phyloP scores from a whole-genome alignment of 2,888 invertebrate genomes.

The Platerodrilus igneus region DNA sequence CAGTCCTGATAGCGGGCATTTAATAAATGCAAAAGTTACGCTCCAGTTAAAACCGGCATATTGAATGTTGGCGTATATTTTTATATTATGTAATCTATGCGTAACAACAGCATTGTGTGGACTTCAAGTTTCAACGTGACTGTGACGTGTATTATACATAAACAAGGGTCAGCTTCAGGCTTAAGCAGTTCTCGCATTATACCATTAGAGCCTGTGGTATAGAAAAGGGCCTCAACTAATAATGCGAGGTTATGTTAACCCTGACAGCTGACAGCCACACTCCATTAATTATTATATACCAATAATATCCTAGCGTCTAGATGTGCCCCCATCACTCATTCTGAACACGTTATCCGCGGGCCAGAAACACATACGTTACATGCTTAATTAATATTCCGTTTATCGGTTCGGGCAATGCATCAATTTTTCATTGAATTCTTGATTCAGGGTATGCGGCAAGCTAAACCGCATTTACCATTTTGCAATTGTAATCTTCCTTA shows the following conservation, averaged over 20 bases:
- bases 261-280: constrained; percentile 34
- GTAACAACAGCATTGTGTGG: constrained; percentile 16
- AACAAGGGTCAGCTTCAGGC: constrained; percentile 19
- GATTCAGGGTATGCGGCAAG: constrained; percentile 13
- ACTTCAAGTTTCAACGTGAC: constrained; percentile 16
- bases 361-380: constrained; percentile 19
- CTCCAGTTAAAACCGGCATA: constrained; percentile 14
- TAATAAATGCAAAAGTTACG: constrained; percentile 31
- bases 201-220: constrained; percentile 13
- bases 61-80: too few species aligned
- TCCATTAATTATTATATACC: constrained; percentile 37
- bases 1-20: constrained; percentile 31
- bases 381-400: constrained; percentile 27
- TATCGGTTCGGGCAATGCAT: constrained; percentile 21
- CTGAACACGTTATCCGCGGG: constrained; percentile 26
- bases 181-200: constrained; percentile 13
- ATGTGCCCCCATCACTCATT: constrained; percentile 32
- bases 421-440: constrained; percentile 22
- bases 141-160: constrained; percentile 16
- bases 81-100: too few species aligned
- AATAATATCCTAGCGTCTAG: constrained; percentile 30
- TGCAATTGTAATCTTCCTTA: constrained; percentile 13
- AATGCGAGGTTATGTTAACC: constrained; percentile 31
- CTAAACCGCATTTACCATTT: constrained; percentile 11
- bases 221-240: constrained; percentile 24